phyloP scores from a whole-genome alignment of 2,797 vertebrate genomes.

The Allobates femoralis region DNA sequence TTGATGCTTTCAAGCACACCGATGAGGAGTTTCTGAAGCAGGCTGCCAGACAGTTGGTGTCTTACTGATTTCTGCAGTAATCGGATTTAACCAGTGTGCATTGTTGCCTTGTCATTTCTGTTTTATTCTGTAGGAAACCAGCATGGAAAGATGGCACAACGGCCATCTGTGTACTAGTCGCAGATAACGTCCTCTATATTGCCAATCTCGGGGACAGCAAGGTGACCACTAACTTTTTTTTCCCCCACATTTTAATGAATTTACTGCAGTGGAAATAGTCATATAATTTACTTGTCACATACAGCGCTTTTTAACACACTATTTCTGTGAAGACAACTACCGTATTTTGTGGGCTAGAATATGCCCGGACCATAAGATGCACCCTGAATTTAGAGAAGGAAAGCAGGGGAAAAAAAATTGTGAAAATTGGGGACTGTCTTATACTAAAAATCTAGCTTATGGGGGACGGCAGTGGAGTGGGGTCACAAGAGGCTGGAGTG shows the following conservation, averaged over 20 bases:
- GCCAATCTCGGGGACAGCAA: slow-evolving; percentile 96
- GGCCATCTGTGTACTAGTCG: slow-evolving; percentile 88
- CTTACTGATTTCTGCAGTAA: no score
- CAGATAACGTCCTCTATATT: slow-evolving; percentile 89
- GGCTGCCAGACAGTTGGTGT: slow-evolving; percentile 93
- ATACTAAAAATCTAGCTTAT: no score
- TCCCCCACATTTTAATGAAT: no score
- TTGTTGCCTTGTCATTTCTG: background rate
- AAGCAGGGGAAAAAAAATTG: no score
- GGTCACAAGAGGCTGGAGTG: no score
- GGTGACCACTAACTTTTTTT: slow-evolving; percentile 71
- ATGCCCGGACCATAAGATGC: no score
- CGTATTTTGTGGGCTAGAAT: no score
- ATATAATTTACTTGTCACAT: background rate
- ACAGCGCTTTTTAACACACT: background rate
- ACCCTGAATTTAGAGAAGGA: no score
- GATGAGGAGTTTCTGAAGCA: slow-evolving; percentile 96
- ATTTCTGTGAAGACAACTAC: background rate
- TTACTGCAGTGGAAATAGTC: background rate
- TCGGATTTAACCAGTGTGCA: background rate
- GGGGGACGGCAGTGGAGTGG: no score
- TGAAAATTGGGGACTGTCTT: no score
- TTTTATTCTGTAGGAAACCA: slow-evolving; percentile 84
- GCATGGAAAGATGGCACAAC: slow-evolving; percentile 98
- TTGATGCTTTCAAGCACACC: slow-evolving; percentile 92